Evolutionary conservation across 1,140 invertebrate genomes (phyloP), one percentile per base, ranked within the genome.

Genomic region (Hydropsyche tenuis): DNA sequence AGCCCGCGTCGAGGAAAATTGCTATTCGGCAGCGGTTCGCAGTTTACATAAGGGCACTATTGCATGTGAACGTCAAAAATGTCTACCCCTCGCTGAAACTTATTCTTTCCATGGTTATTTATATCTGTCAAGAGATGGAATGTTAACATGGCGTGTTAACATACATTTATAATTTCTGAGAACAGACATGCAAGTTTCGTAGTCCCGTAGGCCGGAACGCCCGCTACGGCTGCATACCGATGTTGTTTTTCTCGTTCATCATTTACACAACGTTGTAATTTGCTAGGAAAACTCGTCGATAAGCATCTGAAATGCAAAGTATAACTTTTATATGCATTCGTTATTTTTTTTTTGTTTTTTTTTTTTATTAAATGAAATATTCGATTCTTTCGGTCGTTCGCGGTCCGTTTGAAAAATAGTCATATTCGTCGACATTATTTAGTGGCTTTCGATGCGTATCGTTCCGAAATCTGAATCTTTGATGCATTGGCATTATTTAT

Each of bases 61-160:
- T 70, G 69, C 69, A 70, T 70, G 69, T 70, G 48, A 42, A 60
- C 30, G 27, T 70, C 30, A 53, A 70, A 70, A 70, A 56, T 70
- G 69, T 70, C 69, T 46, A 46, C 69, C 69, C 53, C 69, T 42
- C 51, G 56, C 56, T 60, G 56, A 70, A 70, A 70, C 69, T 70
- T 70, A 70, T 70, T 70, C 69, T 70, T 70, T 70, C 51, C 51
- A 70, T 73, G 25, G 71, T 62, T 73, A 72, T 75, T 64, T 75
- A 70, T 72, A 72, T 56, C 69, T 68, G 48, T 64, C 43, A 65
- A 65, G 48, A 68, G 73, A 74, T 75, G 73, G 73, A 72, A 75
- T 75, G 69, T 75, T 75, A 51, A 68, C 74, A 72, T 72, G 51
- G 69, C 74, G 74, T 75, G 74, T 75, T 75, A 75, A 72, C 74